Evolutionary conservation across 2,797 vertebrate species (phyloP).

Genomic region (Semaprochilodus insignis): DNA sequence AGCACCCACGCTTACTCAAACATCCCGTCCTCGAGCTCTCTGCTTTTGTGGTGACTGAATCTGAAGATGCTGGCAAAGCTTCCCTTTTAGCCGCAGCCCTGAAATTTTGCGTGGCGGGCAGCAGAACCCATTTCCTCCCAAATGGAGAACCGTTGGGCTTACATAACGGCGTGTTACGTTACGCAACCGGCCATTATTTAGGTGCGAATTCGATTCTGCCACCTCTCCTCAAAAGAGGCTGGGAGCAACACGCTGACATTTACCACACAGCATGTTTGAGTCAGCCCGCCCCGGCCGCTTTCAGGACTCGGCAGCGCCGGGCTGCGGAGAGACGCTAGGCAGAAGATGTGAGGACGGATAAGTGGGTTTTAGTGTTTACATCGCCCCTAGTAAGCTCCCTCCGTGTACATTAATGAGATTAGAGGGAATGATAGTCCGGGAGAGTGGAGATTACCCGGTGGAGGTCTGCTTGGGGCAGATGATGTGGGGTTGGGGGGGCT

Average conservation of each 20-base stretch:
- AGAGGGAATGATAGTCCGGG: conserved; percentile 3
- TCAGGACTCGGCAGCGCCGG: not conserved
- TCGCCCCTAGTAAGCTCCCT: not conserved
- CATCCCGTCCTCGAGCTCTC: not conserved
- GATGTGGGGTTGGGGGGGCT: not conserved
- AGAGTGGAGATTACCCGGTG: conserved; percentile 6
- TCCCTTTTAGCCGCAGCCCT: conserved; percentile 25
- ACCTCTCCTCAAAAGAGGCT: conserved; percentile 8
- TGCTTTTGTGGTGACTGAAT: conserved; percentile 38
- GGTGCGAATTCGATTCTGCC: conserved; percentile 26
- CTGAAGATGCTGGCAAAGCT: conserved; percentile 28
- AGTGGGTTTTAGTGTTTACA: conserved; percentile 15
- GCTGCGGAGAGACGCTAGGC: not conserved
- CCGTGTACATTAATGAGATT: conserved; percentile 3
- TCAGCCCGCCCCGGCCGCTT: conserved; percentile 10
- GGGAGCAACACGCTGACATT: conserved; percentile 30
- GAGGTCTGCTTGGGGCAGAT: not conserved
- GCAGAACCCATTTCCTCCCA: not conserved
- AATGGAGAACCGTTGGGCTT: conserved; percentile 18
- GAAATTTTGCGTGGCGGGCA: conserved; percentile 13
- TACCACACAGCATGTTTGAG: conserved; percentile 20
- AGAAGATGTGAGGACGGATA: conserved; percentile 7
- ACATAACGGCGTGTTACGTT: conserved; percentile 35
- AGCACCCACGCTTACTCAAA: not conserved
- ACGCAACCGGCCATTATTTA: conserved; percentile 33